phyloP scores from a whole-genome alignment of 2,797 vertebrate species.

The Meriones psammophilus region DNA sequence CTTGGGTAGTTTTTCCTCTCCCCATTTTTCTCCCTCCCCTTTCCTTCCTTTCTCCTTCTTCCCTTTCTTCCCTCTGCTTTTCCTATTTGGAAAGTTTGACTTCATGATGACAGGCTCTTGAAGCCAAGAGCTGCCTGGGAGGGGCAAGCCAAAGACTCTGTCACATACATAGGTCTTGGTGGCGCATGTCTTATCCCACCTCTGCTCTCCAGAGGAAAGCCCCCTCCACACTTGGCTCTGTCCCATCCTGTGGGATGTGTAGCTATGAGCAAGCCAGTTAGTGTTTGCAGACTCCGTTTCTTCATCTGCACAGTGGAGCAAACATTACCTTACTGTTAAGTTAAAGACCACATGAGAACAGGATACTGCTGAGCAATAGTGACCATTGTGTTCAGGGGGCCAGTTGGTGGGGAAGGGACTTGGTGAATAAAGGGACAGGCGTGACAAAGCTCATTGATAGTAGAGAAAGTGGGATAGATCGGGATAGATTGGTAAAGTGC shows the following conservation, averaged over 20 bases:
- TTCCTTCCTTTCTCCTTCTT: background rate
- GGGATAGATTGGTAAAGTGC: background rate
- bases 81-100: constrained; percentile 76
- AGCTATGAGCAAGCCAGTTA: background rate
- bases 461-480: background rate
- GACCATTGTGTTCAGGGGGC: background rate
- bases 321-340: background rate
- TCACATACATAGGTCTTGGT: background rate
- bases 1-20: background rate
- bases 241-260: background rate
- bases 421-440: background rate
- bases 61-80: background rate
- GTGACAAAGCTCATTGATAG: background rate
- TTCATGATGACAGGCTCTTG: constrained; percentile 5
- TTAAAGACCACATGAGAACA: background rate
- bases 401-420: background rate
- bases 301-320: constrained; percentile 12
- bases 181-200: background rate
- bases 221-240: background rate
- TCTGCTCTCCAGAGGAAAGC: background rate
- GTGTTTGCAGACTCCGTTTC: background rate
- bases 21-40: background rate
- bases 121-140: background rate
- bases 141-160: background rate
- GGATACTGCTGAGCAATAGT: background rate